Percentiles rank a stretch among this genome's conserved stretches.
Evolutionary conservation across 2,888 invertebrate species (phyloP).

Genomic region (Leucoma salicis): DNA sequence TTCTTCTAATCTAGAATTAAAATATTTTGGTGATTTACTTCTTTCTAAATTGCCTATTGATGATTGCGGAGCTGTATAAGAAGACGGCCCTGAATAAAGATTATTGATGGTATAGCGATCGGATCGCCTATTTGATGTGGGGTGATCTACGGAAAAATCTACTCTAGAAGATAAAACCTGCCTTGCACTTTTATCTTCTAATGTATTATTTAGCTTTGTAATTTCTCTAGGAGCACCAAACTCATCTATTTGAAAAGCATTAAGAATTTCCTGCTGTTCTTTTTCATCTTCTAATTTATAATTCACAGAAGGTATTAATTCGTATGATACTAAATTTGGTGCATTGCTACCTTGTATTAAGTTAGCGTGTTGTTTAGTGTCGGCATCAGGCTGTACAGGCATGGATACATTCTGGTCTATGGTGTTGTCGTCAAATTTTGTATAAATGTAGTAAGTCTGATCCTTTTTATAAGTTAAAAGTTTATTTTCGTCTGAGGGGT

Average conservation of each 20-base stretch:
- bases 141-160: conserved; percentile 53
- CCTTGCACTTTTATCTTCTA: conserved; percentile 35
- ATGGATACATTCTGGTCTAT: conserved; percentile 30
- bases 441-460: conserved; percentile 65
- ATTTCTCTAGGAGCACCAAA: conserved; percentile 52
- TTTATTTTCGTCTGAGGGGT: conserved; percentile 64
- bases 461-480: conserved; percentile 67
- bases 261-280: conserved; percentile 59
- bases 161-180: conserved; percentile 47
- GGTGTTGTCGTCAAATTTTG: conserved; percentile 51
- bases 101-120: conserved; percentile 40
- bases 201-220: conserved; percentile 22
- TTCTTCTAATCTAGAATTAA: conserved; percentile 60
- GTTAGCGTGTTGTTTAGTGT: conserved; percentile 23
- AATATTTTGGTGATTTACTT: conserved; percentile 40
- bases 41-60: conserved; percentile 61
- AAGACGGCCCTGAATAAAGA: conserved; percentile 68
- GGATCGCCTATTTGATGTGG: conserved; percentile 39
- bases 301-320: conserved; percentile 65
- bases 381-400: conserved; percentile 26
- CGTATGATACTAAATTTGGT: conserved; percentile 48
- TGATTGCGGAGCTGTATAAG: conserved; percentile 68
- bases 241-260: conserved; percentile 58
- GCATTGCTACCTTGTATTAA: conserved; percentile 31
- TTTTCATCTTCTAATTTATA: conserved; percentile 62